Evolutionary conservation across 2,113 vertebrate genomes (phyloP).

Genomic region (Carlito syrichta): DNA sequence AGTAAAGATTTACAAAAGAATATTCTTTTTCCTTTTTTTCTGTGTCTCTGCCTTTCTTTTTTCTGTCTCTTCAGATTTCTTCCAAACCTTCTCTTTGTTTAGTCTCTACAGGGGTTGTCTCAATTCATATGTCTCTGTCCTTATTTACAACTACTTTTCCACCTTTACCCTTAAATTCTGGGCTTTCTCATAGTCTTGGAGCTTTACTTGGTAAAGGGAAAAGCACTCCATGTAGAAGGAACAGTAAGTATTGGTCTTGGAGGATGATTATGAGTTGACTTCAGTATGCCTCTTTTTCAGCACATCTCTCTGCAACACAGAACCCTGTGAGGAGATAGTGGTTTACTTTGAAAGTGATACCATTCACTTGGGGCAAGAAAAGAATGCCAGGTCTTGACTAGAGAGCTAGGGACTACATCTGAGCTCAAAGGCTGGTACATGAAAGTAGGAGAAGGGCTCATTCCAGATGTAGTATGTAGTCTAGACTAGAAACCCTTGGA

Average conservation of each 20-base stretch:
- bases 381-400: neutral
- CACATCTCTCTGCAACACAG: neutral
- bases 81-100: neutral
- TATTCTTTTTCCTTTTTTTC: neutral
- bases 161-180: neutral
- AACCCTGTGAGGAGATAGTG: neutral
- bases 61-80: neutral
- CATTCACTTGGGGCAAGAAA: neutral
- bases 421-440: neutral
- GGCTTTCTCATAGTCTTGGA: neutral
- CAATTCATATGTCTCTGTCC: neutral
- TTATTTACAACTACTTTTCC: neutral
- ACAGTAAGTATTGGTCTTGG: neutral
- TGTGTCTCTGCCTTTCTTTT: neutral
- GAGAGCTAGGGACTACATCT: neutral
- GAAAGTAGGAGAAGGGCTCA: neutral
- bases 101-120: neutral
- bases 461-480: neutral
- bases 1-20: neutral
- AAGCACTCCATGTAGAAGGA: neutral
- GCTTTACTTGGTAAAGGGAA: neutral
- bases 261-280: neutral
- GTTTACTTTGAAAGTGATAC: neutral
- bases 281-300: neutral
- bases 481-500: neutral